Evolutionary conservation across 2,797 vertebrate genomes (phyloP).

Genomic region (Botia almorhae): DNA sequence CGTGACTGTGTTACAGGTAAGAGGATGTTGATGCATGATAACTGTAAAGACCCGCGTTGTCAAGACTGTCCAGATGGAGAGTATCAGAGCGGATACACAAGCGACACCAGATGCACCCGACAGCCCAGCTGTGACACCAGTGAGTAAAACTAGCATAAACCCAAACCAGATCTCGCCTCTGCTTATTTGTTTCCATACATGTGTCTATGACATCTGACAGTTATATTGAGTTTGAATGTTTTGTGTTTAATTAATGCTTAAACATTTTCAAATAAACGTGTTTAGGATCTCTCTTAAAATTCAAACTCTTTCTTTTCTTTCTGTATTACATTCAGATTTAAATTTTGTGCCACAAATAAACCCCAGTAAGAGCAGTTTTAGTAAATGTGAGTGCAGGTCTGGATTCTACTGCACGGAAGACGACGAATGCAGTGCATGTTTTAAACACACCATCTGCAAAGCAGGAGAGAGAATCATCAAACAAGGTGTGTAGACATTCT

Average conservation of each 20-base stretch:
- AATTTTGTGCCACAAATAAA: conserved; percentile 12
- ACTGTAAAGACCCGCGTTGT: conserved; percentile 65
- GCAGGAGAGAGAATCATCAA: conserved; percentile 48
- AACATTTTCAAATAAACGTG: not conserved
- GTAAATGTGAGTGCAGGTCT: conserved; percentile 56
- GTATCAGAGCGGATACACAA: conserved; percentile 67
- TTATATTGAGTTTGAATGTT: not conserved
- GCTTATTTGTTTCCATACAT: not conserved
- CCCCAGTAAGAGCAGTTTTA: fast-evolving
- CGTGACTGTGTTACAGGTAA: conserved; percentile 65
- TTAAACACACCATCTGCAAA: conserved; percentile 56
- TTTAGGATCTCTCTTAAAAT: not conserved
- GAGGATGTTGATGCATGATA: not conserved
- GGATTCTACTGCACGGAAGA: conserved; percentile 70
- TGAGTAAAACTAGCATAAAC: conserved; percentile 60
- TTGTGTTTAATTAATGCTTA: not conserved
- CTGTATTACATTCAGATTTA: conserved; percentile 69
- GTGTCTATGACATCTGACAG: not conserved
- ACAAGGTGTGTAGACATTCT: conserved; percentile 32
- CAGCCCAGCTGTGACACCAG: conserved; percentile 75
- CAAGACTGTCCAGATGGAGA: conserved; percentile 32
- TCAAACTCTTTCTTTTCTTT: no score
- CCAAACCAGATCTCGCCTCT: not conserved
- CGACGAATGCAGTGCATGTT: conserved; percentile 57
- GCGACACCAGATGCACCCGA: fast-evolving